Percentiles rank a stretch among this genome's conserved stretches.
Conservation (phyloP, 35 echinoderm and acorn worm genomes). For the Patiria miniata region DNA sequence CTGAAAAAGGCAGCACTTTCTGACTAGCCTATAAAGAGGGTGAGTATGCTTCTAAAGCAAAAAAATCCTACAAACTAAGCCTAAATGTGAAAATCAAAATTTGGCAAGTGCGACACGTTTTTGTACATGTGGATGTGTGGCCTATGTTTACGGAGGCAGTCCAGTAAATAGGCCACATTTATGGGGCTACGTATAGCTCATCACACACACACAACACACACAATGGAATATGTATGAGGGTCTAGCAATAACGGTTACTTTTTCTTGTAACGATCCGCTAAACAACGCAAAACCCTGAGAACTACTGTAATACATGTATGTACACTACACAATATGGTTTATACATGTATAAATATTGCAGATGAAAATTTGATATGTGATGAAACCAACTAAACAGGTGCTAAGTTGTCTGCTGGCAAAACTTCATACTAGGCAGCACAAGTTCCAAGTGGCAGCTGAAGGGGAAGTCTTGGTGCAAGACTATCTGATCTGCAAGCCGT, state of each 20-base stretch:
- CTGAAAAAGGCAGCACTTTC: too few relatives aligned
- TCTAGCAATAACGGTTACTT: not conserved
- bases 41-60: too few relatives aligned
- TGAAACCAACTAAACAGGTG: not conserved
- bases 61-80: too few relatives aligned
- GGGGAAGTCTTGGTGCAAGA: not conserved
- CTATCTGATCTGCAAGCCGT: not conserved
- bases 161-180: too few relatives aligned
- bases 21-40: too few relatives aligned
- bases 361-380: not conserved
- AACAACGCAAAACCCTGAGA: not conserved
- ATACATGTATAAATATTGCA: not conserved
- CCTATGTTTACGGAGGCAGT: too few relatives aligned
- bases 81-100: too few relatives aligned
- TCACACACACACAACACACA: not conserved
- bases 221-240: not conserved
- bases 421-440: not conserved
- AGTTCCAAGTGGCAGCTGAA: not conserved
- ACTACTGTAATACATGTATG: not conserved
- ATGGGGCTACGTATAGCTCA: not conserved
- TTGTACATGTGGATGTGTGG: too few relatives aligned
- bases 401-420: not conserved
- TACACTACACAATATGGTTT: conserved; percentile 10
- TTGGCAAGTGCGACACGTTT: too few relatives aligned
- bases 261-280: not conserved